phyloP scores from a whole-genome alignment of 2,797 vertebrate genomes.

The Halcyon chelicuti region DNA sequence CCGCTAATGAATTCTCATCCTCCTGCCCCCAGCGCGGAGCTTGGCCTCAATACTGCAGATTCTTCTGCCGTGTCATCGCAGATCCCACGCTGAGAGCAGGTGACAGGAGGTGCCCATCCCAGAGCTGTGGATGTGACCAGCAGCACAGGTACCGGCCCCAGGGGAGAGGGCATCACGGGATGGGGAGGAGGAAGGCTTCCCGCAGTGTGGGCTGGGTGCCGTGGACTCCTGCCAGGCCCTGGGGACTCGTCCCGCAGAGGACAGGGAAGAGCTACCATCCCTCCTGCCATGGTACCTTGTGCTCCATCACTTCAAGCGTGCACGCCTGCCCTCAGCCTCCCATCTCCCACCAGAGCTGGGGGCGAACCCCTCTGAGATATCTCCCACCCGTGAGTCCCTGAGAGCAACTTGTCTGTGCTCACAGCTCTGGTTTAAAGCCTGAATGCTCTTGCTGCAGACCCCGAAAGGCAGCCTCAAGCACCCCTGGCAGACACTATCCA shows the following conservation, averaged over 20 bases:
- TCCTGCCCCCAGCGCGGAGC: neutral
- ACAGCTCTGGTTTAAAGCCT: neutral
- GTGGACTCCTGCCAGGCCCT: neutral
- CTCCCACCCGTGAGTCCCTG: neutral
- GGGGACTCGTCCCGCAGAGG: neutral
- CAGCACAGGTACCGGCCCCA: neutral
- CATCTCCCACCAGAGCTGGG: neutral
- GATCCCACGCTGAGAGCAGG: neutral
- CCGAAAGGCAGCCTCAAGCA: neutral
- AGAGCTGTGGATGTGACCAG: fast-evolving
- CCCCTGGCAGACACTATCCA: neutral
- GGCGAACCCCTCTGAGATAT: neutral
- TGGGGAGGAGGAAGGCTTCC: neutral
- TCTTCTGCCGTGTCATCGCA: neutral
- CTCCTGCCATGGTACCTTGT: fast-evolving
- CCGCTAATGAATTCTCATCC: neutral
- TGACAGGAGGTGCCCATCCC: neutral
- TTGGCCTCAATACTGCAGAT: neutral
- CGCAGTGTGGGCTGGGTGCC: neutral
- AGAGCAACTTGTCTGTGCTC: neutral
- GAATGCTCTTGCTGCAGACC: fast-evolving
- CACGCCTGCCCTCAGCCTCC: neutral
- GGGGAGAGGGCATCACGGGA: fast-evolving
- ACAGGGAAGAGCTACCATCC: neutral
- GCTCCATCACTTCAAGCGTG: neutral